Percentiles rank a stretch among this genome's conserved stretches.
Evolutionary conservation across 2,797 vertebrate species (phyloP).

Genomic region (Oreonectes daqikongensis): DNA sequence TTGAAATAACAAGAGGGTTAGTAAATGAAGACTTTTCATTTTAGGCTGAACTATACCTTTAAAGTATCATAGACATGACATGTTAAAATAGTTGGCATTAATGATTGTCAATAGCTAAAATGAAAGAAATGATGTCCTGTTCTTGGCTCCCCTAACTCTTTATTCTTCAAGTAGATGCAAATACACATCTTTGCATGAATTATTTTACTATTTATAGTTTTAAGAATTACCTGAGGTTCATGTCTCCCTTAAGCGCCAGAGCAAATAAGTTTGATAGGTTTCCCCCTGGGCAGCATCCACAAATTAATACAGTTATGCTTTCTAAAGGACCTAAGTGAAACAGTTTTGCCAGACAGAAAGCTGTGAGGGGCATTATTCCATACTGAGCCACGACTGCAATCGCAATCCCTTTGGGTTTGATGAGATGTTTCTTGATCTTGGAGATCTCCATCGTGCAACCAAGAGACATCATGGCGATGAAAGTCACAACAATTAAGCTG

Average conservation of each 20-base stretch:
- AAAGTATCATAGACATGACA: too few species aligned
- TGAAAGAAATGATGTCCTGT: too few species aligned
- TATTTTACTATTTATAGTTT: constrained; percentile 4
- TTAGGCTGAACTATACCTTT: too few species aligned
- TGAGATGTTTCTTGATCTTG: constrained; percentile 80
- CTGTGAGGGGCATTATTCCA: constrained; percentile 83
- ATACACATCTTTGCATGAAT: too few species aligned
- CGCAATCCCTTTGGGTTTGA: constrained; percentile 79
- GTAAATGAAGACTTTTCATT: too few species aligned
- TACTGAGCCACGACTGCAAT: constrained; percentile 80
- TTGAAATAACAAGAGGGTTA: too few species aligned
- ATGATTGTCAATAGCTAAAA: too few species aligned
- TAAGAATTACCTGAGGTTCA: constrained; percentile 84
- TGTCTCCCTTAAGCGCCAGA: constrained; percentile 79
- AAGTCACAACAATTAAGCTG: constrained; percentile 57
- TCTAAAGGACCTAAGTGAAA: constrained; percentile 70
- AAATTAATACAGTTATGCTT: constrained; percentile 79
- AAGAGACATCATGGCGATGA: constrained; percentile 75
- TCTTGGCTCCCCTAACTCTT: neutral
- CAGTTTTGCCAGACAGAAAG: constrained; percentile 75
- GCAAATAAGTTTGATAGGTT: constrained; percentile 79
- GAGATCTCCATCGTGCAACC: constrained; percentile 84
- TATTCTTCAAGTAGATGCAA: neutral
- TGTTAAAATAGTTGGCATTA: too few species aligned
- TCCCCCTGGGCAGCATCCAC: constrained; percentile 84